These are phyloP conservation scores for Disparrhopalites patrizii DNA, from an alignment of 2,888 invertebrate genomes.

Conservation along the genomic window DNA sequence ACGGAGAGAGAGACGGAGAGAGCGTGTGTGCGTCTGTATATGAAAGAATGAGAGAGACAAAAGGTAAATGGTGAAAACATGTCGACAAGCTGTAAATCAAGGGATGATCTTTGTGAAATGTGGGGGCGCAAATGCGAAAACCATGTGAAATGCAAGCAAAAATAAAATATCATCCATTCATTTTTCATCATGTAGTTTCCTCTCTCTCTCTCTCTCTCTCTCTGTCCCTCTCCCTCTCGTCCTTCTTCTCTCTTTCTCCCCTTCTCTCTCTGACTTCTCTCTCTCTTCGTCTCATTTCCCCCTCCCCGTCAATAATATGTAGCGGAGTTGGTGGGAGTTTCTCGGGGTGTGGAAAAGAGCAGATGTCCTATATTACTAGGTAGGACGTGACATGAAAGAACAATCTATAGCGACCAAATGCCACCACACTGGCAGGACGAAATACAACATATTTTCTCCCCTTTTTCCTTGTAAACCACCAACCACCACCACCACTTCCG, in stretches of 20 bases:
- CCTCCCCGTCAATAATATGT: too few species aligned
- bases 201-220: too few species aligned
- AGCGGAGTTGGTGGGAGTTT: too few species aligned
- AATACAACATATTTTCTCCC: background rate
- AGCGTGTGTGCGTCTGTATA: too few species aligned
- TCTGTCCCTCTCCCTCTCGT: too few species aligned
- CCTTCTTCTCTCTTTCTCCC: too few species aligned
- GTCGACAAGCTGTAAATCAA: constrained; percentile 10
- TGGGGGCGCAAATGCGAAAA: constrained; percentile 11
- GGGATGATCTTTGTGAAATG: constrained; percentile 13
- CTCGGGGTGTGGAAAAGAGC: background rate
- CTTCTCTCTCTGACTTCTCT: too few species aligned
- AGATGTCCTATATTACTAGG: constrained; percentile 17
- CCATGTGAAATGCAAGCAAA: constrained; percentile 19
- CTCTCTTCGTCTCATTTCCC: background rate
- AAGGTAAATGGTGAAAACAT: constrained; percentile 13
- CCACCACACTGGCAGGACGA: background rate
- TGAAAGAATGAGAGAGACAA: too few species aligned
- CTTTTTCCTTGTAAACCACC: background rate
- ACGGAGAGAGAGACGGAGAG: background rate
- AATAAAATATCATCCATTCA: constrained; percentile 22
- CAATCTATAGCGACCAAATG: constrained; percentile 3
- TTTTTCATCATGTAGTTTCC: constrained; percentile 13
- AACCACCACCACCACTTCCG: background rate
- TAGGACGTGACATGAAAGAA: constrained; percentile 13